These are phyloP conservation scores for Eumacrocentrus americanus DNA, from an alignment of 2,888 invertebrate species.

Conservation along the genomic window DNA sequence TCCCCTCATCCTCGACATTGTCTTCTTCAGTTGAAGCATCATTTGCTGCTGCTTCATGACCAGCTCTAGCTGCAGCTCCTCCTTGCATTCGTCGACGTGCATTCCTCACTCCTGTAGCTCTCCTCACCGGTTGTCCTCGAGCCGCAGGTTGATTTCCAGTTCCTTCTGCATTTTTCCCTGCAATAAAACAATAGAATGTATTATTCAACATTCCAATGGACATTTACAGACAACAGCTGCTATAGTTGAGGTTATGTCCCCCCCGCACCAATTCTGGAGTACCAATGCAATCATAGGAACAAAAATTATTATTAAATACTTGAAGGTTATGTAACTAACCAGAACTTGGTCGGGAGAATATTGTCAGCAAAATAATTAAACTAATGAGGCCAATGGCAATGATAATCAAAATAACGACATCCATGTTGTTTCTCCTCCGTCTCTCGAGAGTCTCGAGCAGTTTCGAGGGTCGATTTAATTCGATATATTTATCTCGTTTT, in stretches of 20 bases:
- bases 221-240: constrained; percentile 29
- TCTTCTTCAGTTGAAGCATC: constrained; percentile 49
- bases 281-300: background rate
- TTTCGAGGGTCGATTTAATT: too few species aligned
- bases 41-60: constrained; percentile 9
- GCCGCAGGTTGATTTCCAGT: constrained; percentile 61
- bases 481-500: background rate
- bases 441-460: background rate
- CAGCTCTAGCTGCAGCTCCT: constrained; percentile 46
- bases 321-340: constrained; percentile 40
- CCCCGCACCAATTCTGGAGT: too few species aligned
- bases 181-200: constrained; percentile 7
- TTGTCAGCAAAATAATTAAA: constrained; percentile 43
- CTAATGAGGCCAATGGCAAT: constrained; percentile 42
- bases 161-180: constrained; percentile 32
- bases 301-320: constrained; percentile 17
- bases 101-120: constrained; percentile 77
- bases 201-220: background rate
- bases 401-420: constrained; percentile 44
- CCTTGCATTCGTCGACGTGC: constrained; percentile 72
- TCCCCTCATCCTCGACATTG: constrained; percentile 65
- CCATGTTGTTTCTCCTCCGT: constrained; percentile 41
- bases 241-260: constrained; percentile 4
- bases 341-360: constrained; percentile 39
- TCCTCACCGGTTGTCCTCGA: constrained; percentile 58